These are phyloP conservation scores for Empidonax traillii DNA, from an alignment of 2,113 vertebrate species.

Conservation along the genomic window DNA sequence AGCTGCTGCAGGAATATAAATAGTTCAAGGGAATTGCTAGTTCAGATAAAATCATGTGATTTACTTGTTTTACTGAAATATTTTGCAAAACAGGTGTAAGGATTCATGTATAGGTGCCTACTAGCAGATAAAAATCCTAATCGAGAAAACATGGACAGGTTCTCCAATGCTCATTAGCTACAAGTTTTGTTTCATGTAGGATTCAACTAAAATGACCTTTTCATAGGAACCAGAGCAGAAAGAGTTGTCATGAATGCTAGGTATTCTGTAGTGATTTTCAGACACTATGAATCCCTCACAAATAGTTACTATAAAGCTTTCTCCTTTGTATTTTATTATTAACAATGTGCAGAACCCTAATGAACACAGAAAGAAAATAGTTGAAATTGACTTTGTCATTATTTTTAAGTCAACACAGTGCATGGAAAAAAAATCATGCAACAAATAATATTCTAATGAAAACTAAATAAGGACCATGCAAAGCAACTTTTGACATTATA, in stretches of 20 bases:
- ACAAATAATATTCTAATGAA: background rate
- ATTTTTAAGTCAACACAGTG: background rate
- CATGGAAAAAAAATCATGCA: background rate
- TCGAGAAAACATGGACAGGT: background rate
- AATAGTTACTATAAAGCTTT: background rate
- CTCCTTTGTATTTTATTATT: background rate
- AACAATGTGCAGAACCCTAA: background rate
- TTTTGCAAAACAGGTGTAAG: background rate
- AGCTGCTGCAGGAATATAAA: background rate
- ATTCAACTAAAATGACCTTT: background rate
- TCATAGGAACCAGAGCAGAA: background rate
- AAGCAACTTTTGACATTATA: background rate
- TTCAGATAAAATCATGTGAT: background rate
- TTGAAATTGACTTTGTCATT: background rate
- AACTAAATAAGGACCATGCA: background rate
- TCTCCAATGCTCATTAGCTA: background rate
- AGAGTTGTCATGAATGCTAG: background rate
- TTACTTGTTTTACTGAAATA: background rate
- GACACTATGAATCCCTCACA: background rate
- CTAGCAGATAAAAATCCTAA: background rate
- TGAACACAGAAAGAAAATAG: background rate
- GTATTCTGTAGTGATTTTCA: background rate
- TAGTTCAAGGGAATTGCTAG: background rate
- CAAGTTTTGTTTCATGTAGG: background rate
- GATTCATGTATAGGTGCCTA: background rate